Base-by-base conservation (phyloP, 2,113 vertebrate genomes). In the Raphicerus campestris region DNA sequence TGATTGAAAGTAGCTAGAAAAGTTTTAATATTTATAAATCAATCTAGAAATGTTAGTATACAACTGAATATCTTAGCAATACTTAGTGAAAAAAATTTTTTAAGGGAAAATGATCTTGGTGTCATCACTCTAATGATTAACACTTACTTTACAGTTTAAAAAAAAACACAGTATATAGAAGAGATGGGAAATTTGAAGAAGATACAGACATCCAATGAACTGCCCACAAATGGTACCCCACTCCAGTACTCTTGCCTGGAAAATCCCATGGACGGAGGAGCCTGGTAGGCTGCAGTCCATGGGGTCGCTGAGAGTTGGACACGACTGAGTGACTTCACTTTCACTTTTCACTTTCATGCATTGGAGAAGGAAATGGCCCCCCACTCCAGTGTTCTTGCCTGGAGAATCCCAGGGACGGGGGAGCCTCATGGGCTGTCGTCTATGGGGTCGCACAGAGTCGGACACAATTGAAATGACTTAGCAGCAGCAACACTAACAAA, bases 31-130 rank as follows among this genome's bases (percentile, higher is more conserved):
- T 66, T 84, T 95, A 4, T 85, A 84, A 85, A 53, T 89, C 26
- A 63, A 66, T 87, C 45, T 32, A 87, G 60, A 87, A 91, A 45
- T 93, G 30, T 75, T 87, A 75, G 30, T 89, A 45, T 20, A 58
- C 45, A 51, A 55, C 30, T 93, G 15, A 91, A 75, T 81, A 96
- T 90, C n/a, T 53, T 84, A 51, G 32, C 63, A 84, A 83, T 86
- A 91, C 26, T 58, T 39, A 93, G 7, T 53, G 15, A 51, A 87
- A 55, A 5, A 45, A 92, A 7, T 60, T 87, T 89, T 60, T n/a
- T 82, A 51, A 82, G n/a, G 60, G 39, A 56, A n/a, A 11, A 53
- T 86, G 35, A 77, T 87, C 30, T 95, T 75, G n/a, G 26, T n/a
- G 51, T 95, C 45, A 75, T 92, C 5, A 73, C 30, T 75, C 13